These are phyloP conservation scores for Uloborus diversus DNA, from an alignment of 1,140 invertebrate species.

Conservation along the genomic window DNA sequence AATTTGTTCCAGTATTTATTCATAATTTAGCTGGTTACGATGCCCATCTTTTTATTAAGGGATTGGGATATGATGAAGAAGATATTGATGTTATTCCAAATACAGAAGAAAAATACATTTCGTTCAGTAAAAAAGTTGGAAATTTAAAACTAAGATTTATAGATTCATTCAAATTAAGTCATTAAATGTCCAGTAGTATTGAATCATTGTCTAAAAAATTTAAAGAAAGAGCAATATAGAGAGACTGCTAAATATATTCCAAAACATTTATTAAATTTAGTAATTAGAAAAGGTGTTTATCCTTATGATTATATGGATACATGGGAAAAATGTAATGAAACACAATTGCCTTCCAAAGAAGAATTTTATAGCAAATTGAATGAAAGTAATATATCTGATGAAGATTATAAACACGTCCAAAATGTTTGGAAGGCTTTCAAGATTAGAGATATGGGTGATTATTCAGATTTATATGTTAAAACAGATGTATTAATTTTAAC, in stretches of 20 bases:
- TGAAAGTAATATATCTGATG: not conserved
- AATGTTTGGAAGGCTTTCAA: slow-evolving; percentile 60
- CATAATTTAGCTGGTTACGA: not conserved
- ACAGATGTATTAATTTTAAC: slow-evolving; percentile 59
- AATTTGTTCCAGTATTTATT: not conserved
- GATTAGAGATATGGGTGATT: slow-evolving; percentile 58
- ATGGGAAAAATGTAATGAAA: not conserved
- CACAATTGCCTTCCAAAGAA: not conserved
- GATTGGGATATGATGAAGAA: not conserved
- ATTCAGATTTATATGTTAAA: slow-evolving; percentile 59
- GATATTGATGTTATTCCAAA: not conserved
- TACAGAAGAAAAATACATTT: slow-evolving; percentile 12
- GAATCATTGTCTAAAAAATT: not conserved
- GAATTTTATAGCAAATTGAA: slow-evolving; percentile 1
- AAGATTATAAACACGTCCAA: slow-evolving; percentile 25
- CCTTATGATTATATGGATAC: slow-evolving; percentile 15
- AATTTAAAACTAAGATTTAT: slow-evolving; percentile 2
- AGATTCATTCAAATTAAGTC: slow-evolving; percentile 11
- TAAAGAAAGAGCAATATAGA: not conserved
- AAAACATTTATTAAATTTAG: not conserved
- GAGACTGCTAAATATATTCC: not conserved
- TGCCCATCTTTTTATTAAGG: not conserved
- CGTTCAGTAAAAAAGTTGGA: not conserved
- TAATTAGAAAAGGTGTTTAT: not conserved
- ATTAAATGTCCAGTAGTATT: not conserved